Conservation (phyloP, 2,797 vertebrate genomes). For the Hippopotamyrus pictus region DNA sequence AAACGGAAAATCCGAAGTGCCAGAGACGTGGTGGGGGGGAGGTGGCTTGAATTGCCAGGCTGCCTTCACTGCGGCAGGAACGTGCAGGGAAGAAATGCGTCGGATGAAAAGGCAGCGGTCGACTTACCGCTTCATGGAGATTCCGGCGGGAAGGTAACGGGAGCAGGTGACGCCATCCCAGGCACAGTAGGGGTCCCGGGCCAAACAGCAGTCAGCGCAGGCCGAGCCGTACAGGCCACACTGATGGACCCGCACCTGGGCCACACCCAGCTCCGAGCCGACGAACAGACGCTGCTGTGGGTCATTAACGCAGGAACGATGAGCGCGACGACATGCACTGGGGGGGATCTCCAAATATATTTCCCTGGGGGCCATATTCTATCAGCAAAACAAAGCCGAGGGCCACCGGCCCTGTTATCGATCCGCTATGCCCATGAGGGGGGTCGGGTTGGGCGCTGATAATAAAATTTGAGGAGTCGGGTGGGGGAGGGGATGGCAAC, state of each 20-base stretch:
- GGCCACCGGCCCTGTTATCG: neutral
- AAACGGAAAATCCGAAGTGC: neutral
- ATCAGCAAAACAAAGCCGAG: neutral
- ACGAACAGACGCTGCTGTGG: conserved; percentile 88
- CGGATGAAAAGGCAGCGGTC: neutral
- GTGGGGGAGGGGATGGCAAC: neutral
- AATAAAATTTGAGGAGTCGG: too few species aligned
- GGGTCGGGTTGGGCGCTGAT: neutral
- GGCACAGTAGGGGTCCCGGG: conserved; percentile 92
- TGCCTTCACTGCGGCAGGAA: neutral
- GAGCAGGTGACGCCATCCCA: conserved; percentile 94
- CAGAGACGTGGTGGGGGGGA: neutral
- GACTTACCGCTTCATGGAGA: conserved; percentile 79
- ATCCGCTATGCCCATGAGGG: neutral
- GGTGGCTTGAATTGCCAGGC: neutral
- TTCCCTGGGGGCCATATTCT: neutral
- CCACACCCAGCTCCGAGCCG: conserved; percentile 75
- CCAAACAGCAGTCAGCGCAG: conserved; percentile 91
- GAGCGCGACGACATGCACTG: neutral
- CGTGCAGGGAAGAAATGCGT: neutral
- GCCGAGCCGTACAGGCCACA: conserved; percentile 88
- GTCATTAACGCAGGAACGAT: neutral
- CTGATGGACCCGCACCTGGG: conserved; percentile 84
- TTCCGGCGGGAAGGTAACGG: conserved; percentile 75
- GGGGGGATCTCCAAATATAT: neutral